Evolutionary conservation across 2,888 invertebrate genomes (phyloP).

Genomic region (Gisinianus flammeolus): DNA sequence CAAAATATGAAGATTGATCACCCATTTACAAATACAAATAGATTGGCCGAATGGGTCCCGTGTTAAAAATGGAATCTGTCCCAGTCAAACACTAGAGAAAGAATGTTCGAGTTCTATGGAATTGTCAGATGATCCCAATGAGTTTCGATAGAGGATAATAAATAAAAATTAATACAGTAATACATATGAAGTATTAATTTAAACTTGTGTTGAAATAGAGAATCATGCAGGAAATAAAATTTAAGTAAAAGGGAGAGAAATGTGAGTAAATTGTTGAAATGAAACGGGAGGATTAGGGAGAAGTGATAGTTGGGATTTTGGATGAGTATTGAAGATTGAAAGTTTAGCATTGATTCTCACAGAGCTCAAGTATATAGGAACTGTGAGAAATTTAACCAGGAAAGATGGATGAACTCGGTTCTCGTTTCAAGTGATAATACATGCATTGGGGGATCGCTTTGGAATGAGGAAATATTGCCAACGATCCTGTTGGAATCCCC

Average conservation of each 20-base stretch:
- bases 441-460: conserved; percentile 48
- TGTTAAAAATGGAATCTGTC: not conserved
- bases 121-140: too few relatives aligned
- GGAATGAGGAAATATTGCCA: conserved; percentile 49
- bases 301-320: conserved; percentile 6
- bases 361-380: conserved; percentile 33
- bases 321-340: conserved; percentile 20
- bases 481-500: conserved; percentile 37
- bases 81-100: too few relatives aligned
- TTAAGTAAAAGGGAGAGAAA: too few relatives aligned
- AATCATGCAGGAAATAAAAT: not conserved
- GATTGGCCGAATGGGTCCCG: not conserved
- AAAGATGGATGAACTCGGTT: conserved; percentile 46
- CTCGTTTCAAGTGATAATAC: conserved; percentile 46
- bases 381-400: conserved; percentile 42
- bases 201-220: too few relatives aligned
- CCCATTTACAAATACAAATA: not conserved
- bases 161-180: not conserved
- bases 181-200: too few relatives aligned
- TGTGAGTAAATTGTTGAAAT: not conserved
- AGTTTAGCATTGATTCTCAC: conserved; percentile 29
- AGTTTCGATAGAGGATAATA: not conserved
- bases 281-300: not conserved
- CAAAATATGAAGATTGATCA: not conserved
- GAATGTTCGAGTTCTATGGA: too few relatives aligned